phyloP scores from a whole-genome alignment of 1,140 invertebrate species.

The Drosophila nigrodunni region DNA sequence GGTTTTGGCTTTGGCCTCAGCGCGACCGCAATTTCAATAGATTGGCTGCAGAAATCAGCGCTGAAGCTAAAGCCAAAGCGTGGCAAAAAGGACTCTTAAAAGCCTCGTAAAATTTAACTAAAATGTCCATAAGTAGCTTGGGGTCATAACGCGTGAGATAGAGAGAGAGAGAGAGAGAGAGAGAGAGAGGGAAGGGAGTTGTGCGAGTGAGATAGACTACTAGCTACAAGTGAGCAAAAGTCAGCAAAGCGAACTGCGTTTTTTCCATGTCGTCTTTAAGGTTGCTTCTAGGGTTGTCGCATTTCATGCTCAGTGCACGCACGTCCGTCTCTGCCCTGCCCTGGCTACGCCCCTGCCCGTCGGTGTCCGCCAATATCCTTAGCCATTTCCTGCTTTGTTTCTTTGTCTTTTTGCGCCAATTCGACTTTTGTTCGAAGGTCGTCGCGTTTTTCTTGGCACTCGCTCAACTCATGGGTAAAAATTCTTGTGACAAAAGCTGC shows the following conservation, averaged over 20 bases:
- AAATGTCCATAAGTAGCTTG: conserved; percentile 75
- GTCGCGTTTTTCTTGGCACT: conserved; percentile 53
- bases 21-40: conserved; percentile 77
- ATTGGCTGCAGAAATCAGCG: conserved; percentile 67
- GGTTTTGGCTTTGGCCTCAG: not conserved
- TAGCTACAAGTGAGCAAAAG: conserved; percentile 60
- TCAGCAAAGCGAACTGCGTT: conserved; percentile 2
- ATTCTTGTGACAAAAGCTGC: conserved; percentile 62
- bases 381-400: conserved; percentile 76
- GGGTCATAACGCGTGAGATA: not conserved
- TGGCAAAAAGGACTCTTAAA: conserved; percentile 42
- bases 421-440: conserved; percentile 61
- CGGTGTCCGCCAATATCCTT: conserved; percentile 67
- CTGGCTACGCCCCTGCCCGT: conserved; percentile 6
- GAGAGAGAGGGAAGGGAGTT: not conserved
- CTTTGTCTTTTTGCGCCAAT: conserved; percentile 16
- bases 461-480: conserved; percentile 70
- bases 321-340: conserved; percentile 16
- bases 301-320: conserved; percentile 66
- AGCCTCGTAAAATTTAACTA: conserved; percentile 75
- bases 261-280: conserved; percentile 52
- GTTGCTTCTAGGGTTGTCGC: conserved; percentile 45
- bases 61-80: conserved; percentile 36
- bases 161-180: too few relatives aligned
- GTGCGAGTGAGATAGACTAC: not conserved